These are phyloP conservation scores for Polyploca ridens DNA, from an alignment of 2,888 invertebrate genomes.

Conservation along the genomic window DNA sequence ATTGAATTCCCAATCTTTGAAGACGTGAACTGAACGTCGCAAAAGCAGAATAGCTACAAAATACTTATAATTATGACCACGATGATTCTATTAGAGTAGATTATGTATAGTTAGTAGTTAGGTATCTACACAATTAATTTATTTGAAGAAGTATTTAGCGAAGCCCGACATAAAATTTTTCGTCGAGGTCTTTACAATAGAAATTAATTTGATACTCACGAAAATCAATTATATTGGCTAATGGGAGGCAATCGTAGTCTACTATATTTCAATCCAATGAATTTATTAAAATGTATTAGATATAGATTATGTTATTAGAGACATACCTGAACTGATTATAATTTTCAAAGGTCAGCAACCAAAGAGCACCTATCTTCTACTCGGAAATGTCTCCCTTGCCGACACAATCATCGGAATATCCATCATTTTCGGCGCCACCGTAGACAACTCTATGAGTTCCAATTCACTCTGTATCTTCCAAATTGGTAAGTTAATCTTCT, in stretches of 20 bases:
- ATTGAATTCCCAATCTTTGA: too few relatives aligned
- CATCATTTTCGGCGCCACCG: slow-evolving; percentile 78
- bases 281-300: too few relatives aligned
- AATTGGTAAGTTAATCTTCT: slow-evolving; percentile 58
- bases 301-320: too few relatives aligned
- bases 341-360: slow-evolving; percentile 83
- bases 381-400: slow-evolving; percentile 87
- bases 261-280: too few relatives aligned
- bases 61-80: not conserved
- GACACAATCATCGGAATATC: slow-evolving; percentile 86
- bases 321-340: not conserved
- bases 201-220: not conserved
- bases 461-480: slow-evolving; percentile 70
- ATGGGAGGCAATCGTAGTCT: not conserved
- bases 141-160: not conserved
- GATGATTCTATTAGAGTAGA: not conserved
- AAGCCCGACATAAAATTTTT: not conserved
- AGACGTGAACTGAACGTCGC: too few relatives aligned
- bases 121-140: not conserved
- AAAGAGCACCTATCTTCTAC: slow-evolving; percentile 86
- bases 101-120: not conserved
- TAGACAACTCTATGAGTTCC: slow-evolving; percentile 58
- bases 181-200: not conserved
- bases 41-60: too few relatives aligned
- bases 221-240: not conserved